These are phyloP conservation scores for Diplogasteroides magnus DNA, from an alignment of 1,140 invertebrate species.

Conservation along the genomic window DNA sequence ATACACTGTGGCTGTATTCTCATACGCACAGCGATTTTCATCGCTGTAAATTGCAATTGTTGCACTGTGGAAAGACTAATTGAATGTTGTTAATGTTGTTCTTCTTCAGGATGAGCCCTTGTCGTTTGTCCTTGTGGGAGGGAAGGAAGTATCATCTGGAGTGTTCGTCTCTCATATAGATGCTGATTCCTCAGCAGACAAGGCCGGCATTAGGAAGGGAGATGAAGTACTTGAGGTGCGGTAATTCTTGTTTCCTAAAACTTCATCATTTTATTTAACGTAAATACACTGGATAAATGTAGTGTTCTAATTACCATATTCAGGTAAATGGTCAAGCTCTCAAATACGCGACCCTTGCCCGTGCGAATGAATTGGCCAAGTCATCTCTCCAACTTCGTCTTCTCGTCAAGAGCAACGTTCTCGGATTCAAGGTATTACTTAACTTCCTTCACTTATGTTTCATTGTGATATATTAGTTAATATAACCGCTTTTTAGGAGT, in stretches of 20 bases:
- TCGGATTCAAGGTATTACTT: conserved; percentile 61
- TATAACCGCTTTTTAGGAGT: conserved; percentile 7
- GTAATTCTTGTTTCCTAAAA: conserved; percentile 4
- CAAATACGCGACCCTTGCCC: conserved; percentile 73
- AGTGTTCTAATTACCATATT: no score
- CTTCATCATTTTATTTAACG: conserved; percentile 59
- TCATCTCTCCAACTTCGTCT: conserved; percentile 63
- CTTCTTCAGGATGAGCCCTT: not conserved
- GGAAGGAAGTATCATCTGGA: conserved; percentile 79
- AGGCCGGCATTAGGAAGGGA: conserved; percentile 89
- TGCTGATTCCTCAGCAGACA: conserved; percentile 82
- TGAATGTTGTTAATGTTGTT: not conserved
- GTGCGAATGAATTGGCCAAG: conserved; percentile 3
- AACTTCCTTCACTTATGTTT: conserved; percentile 13
- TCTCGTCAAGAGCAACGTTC: conserved; percentile 91
- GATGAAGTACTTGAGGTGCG: conserved; percentile 69
- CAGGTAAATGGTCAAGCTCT: conserved; percentile 96
- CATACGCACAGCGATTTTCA: no score
- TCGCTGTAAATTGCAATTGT: no score
- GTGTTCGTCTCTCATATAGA: conserved; percentile 93
- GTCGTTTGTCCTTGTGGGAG: conserved; percentile 59
- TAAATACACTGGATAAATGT: conserved; percentile 56
- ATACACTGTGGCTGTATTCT: conserved; percentile 11
- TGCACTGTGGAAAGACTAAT: no score
- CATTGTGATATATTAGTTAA: not conserved